These are phyloP conservation scores for Triops cancriformis DNA, from an alignment of 1,140 invertebrate genomes.

Conservation along the genomic window DNA sequence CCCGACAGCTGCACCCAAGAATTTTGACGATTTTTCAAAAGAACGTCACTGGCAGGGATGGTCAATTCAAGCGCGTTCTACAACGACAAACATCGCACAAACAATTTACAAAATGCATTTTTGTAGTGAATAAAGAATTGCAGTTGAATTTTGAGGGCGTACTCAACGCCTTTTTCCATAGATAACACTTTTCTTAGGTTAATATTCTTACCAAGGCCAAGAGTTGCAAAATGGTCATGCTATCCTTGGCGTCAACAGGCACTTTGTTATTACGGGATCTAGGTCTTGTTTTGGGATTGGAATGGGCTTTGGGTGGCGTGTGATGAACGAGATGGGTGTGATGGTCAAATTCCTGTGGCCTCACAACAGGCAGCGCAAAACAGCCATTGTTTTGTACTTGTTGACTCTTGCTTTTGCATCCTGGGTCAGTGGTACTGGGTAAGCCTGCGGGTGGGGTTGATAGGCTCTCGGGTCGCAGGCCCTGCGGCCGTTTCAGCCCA, in stretches of 20 bases:
- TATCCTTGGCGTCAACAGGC: constrained; percentile 8
- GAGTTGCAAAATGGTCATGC: constrained; percentile 26
- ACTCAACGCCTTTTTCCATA: neutral
- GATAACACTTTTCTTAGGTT: neutral
- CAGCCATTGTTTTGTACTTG: neutral
- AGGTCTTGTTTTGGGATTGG: neutral
- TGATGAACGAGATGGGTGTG: neutral
- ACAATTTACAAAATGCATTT: neutral
- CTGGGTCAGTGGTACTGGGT: neutral
- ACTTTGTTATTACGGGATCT: neutral
- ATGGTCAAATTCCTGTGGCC: neutral
- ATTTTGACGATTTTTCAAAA: constrained; percentile 60
- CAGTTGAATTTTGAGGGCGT: no score
- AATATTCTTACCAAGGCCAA: constrained; percentile 25
- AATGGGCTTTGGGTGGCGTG: neutral
- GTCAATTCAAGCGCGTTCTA: constrained; percentile 88
- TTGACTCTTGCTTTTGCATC: neutral
- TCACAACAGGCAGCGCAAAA: neutral
- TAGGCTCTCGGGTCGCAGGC: neutral
- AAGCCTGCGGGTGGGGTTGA: neutral
- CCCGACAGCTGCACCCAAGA: constrained; percentile 73
- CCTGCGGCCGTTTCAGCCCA: neutral
- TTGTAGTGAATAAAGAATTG: neutral
- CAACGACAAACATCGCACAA: constrained; percentile 40
- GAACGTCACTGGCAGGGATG: constrained; percentile 77